Evolutionary conservation across 2,113 vertebrate species (phyloP).

Genomic region (Chunga burmeisteri): DNA sequence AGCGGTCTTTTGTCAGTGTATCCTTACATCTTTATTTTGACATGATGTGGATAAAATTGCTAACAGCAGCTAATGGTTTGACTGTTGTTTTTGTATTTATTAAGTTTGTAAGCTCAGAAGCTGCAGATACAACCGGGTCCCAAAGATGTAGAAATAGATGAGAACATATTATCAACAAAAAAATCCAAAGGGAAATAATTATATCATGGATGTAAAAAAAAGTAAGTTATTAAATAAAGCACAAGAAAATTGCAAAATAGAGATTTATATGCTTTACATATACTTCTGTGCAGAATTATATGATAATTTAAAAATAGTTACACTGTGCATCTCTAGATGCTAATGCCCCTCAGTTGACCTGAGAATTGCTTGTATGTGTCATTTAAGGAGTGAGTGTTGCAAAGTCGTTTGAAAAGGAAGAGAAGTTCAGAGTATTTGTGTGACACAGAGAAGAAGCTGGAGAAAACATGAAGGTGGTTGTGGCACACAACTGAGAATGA

Average conservation of each 20-base stretch:
- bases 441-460: background rate
- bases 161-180: too few species aligned
- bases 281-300: background rate
- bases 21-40: background rate
- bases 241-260: background rate
- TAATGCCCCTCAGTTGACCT: background rate
- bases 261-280: background rate
- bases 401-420: background rate
- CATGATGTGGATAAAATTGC: background rate
- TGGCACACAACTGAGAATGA: background rate
- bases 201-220: background rate
- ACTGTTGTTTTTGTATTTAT: background rate
- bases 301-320: background rate
- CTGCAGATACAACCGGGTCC: background rate
- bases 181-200: accelerated
- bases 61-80: background rate
- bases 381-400: background rate
- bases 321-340: background rate
- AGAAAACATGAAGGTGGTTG: background rate
- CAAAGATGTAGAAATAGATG: background rate
- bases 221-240: background rate
- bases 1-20: background rate
- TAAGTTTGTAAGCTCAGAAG: background rate
- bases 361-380: background rate
- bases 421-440: background rate